Percentiles rank a stretch among this genome's conserved stretches.
Conservation (phyloP, 2,113 vertebrate species). For the Paramisgurnus dabryanus region DNA sequence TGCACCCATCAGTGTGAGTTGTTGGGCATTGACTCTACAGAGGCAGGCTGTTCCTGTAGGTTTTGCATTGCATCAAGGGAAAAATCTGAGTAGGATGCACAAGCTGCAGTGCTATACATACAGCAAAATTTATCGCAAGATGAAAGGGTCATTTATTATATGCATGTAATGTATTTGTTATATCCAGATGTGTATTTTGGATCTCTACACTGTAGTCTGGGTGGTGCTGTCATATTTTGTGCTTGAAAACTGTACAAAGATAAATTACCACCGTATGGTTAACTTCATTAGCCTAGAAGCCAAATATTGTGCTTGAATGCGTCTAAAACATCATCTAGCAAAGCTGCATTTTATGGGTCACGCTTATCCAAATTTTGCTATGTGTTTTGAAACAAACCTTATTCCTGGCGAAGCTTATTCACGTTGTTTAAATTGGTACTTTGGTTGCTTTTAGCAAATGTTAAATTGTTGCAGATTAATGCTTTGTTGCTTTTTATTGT, state of each 20-base stretch:
- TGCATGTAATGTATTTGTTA: background rate
- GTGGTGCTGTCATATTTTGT: background rate
- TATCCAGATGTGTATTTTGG: background rate
- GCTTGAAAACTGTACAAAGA: background rate
- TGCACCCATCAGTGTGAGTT: background rate
- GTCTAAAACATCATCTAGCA: background rate
- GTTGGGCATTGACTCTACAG: background rate
- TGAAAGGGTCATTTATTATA: background rate
- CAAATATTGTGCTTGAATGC: conserved; percentile 1
- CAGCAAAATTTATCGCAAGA: background rate
- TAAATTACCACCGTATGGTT: background rate
- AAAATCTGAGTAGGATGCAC: background rate
- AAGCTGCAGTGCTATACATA: background rate
- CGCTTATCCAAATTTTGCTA: background rate
- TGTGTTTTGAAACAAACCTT: conserved; percentile 1
- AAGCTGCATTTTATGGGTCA: background rate
- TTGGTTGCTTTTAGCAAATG: background rate
- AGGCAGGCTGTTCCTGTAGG: background rate
- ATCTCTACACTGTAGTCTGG: background rate
- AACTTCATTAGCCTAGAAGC: background rate
- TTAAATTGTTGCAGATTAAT: background rate
- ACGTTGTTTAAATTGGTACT: background rate
- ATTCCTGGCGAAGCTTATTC: background rate
- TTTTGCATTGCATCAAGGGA: conserved; percentile 24
- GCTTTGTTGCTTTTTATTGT: too few species aligned